Percentiles rank a stretch among this genome's conserved stretches.
Conservation (phyloP, 2,113 vertebrate species). For the Piaya cayana region DNA sequence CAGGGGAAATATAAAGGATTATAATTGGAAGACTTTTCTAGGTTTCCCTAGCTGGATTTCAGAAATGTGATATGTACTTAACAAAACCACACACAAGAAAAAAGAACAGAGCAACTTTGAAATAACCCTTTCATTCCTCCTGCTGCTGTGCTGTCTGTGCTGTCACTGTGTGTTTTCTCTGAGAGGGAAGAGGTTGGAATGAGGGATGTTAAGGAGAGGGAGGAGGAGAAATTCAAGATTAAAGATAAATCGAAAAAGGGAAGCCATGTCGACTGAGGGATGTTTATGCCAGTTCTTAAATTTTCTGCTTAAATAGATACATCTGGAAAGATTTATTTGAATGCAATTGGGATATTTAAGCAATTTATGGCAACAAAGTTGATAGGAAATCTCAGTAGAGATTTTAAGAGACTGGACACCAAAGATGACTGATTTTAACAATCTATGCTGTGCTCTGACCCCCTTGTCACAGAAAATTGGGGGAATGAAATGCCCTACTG, state of each 20-base stretch:
- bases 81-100: slow-evolving; percentile 48
- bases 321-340: neutral
- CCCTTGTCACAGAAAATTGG: neutral
- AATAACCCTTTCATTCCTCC: slow-evolving; percentile 49
- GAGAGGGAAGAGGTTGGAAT: neutral
- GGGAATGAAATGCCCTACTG: neutral
- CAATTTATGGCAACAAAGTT: neutral
- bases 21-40: slow-evolving; percentile 75
- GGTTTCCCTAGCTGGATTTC: slow-evolving; percentile 65
- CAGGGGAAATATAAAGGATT: slow-evolving; percentile 70
- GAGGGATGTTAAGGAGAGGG: neutral
- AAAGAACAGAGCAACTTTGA: slow-evolving; percentile 54
- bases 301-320: neutral
- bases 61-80: slow-evolving; percentile 43
- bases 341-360: neutral
- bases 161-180: neutral
- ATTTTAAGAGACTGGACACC: neutral
- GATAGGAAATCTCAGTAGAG: neutral
- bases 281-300: neutral
- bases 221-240: slow-evolving; percentile 15
- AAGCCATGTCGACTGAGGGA: neutral
- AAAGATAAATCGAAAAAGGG: slow-evolving; percentile 39
- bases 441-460: neutral
- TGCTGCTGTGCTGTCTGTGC: neutral
- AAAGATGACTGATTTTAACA: neutral